Evolutionary conservation across 2,888 invertebrate species (phyloP), one percentile per base, ranked within the genome.

Genomic region (Brenthis ino): DNA sequence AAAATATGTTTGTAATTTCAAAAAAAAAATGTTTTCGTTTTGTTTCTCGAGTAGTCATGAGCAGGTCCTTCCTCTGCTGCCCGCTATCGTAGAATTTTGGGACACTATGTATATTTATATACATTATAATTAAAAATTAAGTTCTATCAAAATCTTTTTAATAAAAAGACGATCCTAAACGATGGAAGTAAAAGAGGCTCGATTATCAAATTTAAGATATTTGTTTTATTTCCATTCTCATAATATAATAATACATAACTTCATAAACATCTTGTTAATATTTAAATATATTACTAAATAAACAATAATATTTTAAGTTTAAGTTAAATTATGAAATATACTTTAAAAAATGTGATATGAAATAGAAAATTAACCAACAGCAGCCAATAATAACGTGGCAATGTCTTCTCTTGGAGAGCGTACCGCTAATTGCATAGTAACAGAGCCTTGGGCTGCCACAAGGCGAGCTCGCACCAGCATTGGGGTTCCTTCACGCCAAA

Each of bases 401-500:
- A 98, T 95, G 73, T 96, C 95, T 68, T 96, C 95, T 86, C 96
- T 95, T 43, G 96, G 95, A 24, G 97, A 96, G 55, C 98, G 94
- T 5, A 98, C 97, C 0, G 96, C 95, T 68, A 99, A 93, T 84
- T 98, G 98, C 97, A 99, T 97, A 37, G 98, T 98, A n/a, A 99
- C 97, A 60, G 96, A 95, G 47, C 94, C 95, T 70, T 95, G 94
- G 13, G 93, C 82, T 1, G 95, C 94, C 33, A 97, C 90, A 74
- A 98, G 86, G 85, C 98, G 97, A 0, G 98, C 96, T 70, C 96
- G 93, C 1, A 98, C 96, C 54, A 98, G 91, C 33, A 98, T 95
- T 74, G 98, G 97, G 71, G 95, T 94, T 0, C 98, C 97, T 14
- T 97, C 98, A 66, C 99, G 94, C 92, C 97, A 99, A 55, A 97